phyloP scores from a whole-genome alignment of 2,888 invertebrate species.

The Platycheirus rosarum region DNA sequence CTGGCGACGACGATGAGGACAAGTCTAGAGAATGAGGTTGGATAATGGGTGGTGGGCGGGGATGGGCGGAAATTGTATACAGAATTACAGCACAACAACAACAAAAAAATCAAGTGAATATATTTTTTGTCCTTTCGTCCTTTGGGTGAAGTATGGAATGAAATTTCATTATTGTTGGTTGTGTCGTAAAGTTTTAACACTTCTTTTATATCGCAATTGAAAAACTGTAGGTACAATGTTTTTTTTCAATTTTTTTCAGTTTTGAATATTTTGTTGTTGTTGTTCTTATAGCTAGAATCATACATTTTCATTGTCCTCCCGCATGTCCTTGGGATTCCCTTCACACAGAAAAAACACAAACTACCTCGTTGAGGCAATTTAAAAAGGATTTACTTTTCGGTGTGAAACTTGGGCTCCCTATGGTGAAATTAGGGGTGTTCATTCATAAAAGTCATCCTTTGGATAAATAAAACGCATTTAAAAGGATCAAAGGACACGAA shows the following conservation, averaged over 20 bases:
- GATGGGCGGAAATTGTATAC: too few species aligned
- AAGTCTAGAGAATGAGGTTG: not conserved
- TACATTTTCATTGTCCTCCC: conserved; percentile 56
- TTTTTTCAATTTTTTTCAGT: conserved; percentile 38
- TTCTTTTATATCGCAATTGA: conserved; percentile 72
- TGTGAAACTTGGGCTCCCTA: conserved; percentile 43
- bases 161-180: conserved; percentile 73
- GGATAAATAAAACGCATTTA: conserved; percentile 72
- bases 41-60: too few species aligned
- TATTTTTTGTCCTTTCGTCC: conserved; percentile 55
- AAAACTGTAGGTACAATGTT: too few species aligned
- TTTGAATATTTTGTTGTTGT: conserved; percentile 11
- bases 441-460: conserved; percentile 73
- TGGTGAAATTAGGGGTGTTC: conserved; percentile 72
- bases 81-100: not conserved
- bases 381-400: conserved; percentile 71
- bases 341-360: conserved; percentile 35
- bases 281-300: conserved; percentile 22
- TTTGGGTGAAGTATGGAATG: conserved; percentile 66
- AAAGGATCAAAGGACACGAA: conserved; percentile 63
- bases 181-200: conserved; percentile 74
- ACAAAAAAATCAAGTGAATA: conserved; percentile 35
- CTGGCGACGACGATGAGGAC: conserved; percentile 1
- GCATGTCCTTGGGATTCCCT: conserved; percentile 9
- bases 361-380: conserved; percentile 72